Evolutionary conservation across 2,113 vertebrate species (phyloP), one percentile per base, ranked within the genome.

Genomic region (Callaeas wilsoni): DNA sequence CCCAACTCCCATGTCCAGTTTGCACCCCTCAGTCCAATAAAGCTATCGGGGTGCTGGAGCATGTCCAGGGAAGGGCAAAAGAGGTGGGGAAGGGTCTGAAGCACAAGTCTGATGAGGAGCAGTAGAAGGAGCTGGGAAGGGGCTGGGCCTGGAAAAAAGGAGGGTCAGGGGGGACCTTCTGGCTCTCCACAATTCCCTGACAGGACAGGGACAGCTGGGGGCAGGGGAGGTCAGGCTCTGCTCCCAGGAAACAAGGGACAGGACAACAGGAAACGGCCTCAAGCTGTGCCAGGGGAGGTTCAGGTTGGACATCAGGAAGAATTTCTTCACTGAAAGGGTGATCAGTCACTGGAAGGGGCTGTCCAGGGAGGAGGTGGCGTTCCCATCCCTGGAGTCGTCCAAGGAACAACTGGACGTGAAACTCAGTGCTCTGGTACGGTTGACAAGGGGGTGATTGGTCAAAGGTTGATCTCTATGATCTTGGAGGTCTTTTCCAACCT

Each of bases 201-300:
- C 42, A 67, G 42, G 44, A 35, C n/a, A 16, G 25, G 30, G 12
- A 4, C 27, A 73, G 37, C 25, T 13, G 13, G 41, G 41, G 10
- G n/a, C 3, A 0, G 39, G 18, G 4, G 4, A 9, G 12, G 1
- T 26, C 1, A 0, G 50, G 13, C 17, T 67, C 32, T 76, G 35
- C 42, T 50, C 35, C 14, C 16, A 50, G 26, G 42, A 35, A 75
- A 30, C 35, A 42, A 27, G 20, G 30, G 32, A 50, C 44, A 75
- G 32, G 26, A 59, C 0, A 0, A 22, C 17, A 77, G 4, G 9
- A 4, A 68, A 52, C 0, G 0, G 6, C 22, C 37, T 33, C 37
- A 77, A 6, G 14, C 15, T 46, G 14, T 1, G 2, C 37, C 3
- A 52, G 6, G 15, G 8, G 15, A 77, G 33, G 22, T 2, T 0